Evolutionary conservation across 2,888 invertebrate species (phyloP), one percentile per base, ranked within the genome.

Genomic region (Lingula anatina): DNA sequence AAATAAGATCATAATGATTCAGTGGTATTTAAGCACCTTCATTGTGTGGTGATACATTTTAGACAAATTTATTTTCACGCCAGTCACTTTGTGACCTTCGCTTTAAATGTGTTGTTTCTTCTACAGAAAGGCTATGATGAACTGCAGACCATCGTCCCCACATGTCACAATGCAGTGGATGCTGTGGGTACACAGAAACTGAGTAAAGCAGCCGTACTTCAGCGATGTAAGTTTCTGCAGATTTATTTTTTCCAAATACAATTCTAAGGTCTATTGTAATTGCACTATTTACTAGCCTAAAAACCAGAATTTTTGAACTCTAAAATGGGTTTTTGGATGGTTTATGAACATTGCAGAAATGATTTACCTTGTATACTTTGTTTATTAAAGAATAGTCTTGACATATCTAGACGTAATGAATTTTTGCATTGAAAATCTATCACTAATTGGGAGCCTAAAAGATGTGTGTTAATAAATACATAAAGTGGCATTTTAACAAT

Each of bases 201-300:
- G 35, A 95, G 95, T 78, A 96, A 96, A 82, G 96, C 95, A 43
- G 90, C 93, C 39, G 88, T 93, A 38, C 83, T 96, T 37, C 95
- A 95, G 79, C 91, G 90, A 78, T 94, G 78, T 78, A 57, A 66
- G 75, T 60, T n/a, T n/a, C n/a, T n/a, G n/a, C n/a, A n/a, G n/a
- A n/a, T n/a, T n/a, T n/a, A n/a, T n/a, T n/a, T n/a, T n/a, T n/a
- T n/a, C n/a, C n/a, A n/a, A n/a, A n/a, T n/a, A n/a, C n/a, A n/a
- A n/a, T n/a, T n/a, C n/a, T n/a, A 15, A 12, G 15, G 7, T 31
- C 15, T 31, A 7, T 15, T 12, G 35, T 15, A 12, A 31, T 31
- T 31, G 35, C 35, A 31, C 35, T 31, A 31, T 31, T 31, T 31
- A 15, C 35, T 12, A 15, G 7, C 15, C 15, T n/a, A n/a, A n/a